Conservation (phyloP, 2,113 vertebrate species). For the Malurus melanocephalus region DNA sequence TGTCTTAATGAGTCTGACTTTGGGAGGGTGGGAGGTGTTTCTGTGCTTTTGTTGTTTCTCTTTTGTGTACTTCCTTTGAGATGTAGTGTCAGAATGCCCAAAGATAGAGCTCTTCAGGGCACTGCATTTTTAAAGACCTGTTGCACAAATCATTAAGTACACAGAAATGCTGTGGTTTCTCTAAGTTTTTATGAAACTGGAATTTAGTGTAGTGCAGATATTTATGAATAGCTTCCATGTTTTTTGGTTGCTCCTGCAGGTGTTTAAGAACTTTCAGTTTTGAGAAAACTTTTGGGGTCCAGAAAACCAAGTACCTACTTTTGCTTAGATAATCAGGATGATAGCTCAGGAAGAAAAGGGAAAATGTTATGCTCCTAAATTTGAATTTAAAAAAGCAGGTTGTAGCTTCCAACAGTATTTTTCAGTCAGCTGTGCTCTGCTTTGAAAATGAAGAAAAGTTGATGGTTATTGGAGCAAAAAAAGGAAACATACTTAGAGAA, state of each 20-base stretch:
- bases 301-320: background rate
- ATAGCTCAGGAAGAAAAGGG: background rate
- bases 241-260: background rate
- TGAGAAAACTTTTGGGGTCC: background rate
- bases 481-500: background rate
- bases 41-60: background rate
- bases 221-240: background rate
- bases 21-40: background rate
- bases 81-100: background rate
- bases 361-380: background rate
- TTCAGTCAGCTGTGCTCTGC: background rate
- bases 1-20: background rate
- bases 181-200: background rate
- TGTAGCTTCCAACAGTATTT: background rate
- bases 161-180: background rate
- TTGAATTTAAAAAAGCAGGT: background rate
- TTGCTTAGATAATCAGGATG: background rate
- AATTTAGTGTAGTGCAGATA: background rate
- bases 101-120: background rate
- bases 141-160: background rate
- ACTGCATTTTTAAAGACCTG: background rate
- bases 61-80: background rate
- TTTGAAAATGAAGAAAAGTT: background rate
- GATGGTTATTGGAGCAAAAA: background rate
- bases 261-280: background rate